phyloP scores from a whole-genome alignment of 2,888 invertebrate genomes.

The Drosophila borealis region DNA sequence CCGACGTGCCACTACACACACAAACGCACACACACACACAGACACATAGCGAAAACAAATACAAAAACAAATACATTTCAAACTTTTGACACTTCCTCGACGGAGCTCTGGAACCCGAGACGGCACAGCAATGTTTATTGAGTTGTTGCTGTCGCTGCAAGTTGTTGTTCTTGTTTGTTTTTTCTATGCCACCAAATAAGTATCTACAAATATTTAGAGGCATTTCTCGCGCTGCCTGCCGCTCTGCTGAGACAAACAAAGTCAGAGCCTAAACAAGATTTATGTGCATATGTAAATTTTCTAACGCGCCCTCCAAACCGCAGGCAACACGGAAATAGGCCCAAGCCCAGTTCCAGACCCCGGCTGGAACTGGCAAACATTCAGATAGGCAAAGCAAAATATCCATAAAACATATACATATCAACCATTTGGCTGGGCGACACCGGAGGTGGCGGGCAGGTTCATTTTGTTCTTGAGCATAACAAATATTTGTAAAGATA shows the following conservation, averaged over 20 bases:
- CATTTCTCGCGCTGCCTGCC: slow-evolving; percentile 40
- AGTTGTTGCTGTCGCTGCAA: slow-evolving; percentile 70
- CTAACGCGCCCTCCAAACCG: slow-evolving; percentile 60
- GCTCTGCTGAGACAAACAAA: slow-evolving; percentile 54
- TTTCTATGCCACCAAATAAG: slow-evolving; percentile 70
- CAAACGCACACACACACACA: slow-evolving; percentile 13
- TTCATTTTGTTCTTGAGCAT: slow-evolving; percentile 13
- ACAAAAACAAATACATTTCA: slow-evolving; percentile 58
- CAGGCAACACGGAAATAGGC: slow-evolving; percentile 44
- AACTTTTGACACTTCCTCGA: slow-evolving; percentile 77
- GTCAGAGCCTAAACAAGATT: slow-evolving; percentile 75
- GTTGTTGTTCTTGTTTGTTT: slow-evolving; percentile 31
- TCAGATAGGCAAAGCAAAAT: slow-evolving; percentile 55
- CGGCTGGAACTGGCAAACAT: slow-evolving; percentile 52
- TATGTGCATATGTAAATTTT: slow-evolving; percentile 77
- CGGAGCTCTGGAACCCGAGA: slow-evolving; percentile 36
- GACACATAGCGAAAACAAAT: slow-evolving; percentile 38
- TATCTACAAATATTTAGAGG: slow-evolving; percentile 73
- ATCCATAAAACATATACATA: slow-evolving; percentile 61
- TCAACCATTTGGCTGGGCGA: slow-evolving; percentile 32
- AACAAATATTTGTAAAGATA: slow-evolving; percentile 39
- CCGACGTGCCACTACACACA: slow-evolving; percentile 22
- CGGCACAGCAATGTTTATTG: slow-evolving; percentile 68
- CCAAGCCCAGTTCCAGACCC: not conserved
- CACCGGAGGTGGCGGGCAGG: not conserved